A percentile compares a stretch with the other conserved stretches of the same genome.
Evolutionary conservation across 2,113 vertebrate species (phyloP).

Genomic region (Phaethornis superciliosus): DNA sequence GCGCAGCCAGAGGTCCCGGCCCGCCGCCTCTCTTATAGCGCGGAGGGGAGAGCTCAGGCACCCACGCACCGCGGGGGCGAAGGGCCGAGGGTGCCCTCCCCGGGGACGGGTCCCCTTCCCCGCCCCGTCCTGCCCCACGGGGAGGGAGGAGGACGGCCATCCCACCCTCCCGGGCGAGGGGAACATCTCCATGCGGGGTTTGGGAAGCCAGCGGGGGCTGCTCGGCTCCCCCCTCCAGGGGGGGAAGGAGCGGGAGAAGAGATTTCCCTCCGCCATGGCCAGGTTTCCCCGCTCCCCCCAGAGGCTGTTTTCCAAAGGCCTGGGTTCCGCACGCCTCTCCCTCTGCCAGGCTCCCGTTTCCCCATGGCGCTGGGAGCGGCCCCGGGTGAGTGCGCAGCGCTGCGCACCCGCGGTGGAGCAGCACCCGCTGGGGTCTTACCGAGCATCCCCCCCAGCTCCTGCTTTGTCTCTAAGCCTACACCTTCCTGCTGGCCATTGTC

Average conservation of each 20-base stretch:
- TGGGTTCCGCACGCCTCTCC: background rate
- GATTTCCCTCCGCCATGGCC: fast-evolving
- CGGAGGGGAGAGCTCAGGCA: background rate
- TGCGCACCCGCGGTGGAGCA: fast-evolving
- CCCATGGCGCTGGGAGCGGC: fast-evolving
- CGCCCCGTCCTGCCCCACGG: background rate
- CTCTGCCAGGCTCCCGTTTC: background rate
- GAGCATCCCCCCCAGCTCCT: background rate
- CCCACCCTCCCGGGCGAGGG: too few relatives aligned
- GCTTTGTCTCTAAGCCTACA: background rate
- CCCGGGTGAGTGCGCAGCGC: fast-evolving
- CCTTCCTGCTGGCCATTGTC: background rate
- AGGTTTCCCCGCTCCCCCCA: fast-evolving
- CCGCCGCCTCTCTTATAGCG: background rate
- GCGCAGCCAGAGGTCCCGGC: background rate
- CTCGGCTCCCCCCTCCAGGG: background rate
- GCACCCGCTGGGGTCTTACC: fast-evolving
- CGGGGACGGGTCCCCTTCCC: background rate
- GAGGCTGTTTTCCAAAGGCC: fast-evolving
- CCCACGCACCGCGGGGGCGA: background rate
- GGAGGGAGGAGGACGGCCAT: background rate
- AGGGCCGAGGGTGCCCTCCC: background rate
- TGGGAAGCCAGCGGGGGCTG: too few relatives aligned
- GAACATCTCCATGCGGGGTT: too few relatives aligned
- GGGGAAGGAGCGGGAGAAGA: background rate